Base-by-base conservation (phyloP, 53 echinoderm and acorn worm genomes). In the Holothuria leucospilota region DNA sequence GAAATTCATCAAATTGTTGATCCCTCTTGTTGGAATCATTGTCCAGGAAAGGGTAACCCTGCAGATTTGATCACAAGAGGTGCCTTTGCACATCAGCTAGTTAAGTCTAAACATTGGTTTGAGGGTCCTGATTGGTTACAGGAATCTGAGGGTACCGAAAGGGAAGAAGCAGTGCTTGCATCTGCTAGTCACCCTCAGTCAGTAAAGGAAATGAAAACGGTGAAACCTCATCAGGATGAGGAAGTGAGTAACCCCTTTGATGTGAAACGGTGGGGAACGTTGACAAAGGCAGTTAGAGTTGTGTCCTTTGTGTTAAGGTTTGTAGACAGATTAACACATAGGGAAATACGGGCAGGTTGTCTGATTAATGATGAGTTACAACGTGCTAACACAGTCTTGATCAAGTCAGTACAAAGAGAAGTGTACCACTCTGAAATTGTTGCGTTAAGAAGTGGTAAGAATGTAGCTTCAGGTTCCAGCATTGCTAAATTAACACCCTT, bases 201-300 rank as follows among this genome's bases (percentile, higher is more conserved):
- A 23, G 21, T 23, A 66, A 66, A 6, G 67, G 67, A 8, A 66
- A 8, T 66, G 13, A 23, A 21, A 66, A 66, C 9, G 67, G 21
- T 13, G 67, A 66, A 25, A 21, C 21, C 67, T 66, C 23, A 66
- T 66, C 30, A 66, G 9, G 30, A 0, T 23, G 67, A 66, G 13
- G 67, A 66, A 66, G 67, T 66, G 21, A 10, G 52, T 52, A 52
- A 52, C 52, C 52, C 52, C 4, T 52, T 52, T 52, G 52, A 38
- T 6, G 34, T 71, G 2, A 21, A 15, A 16, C 30, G 72, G 2
- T 71, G 72, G 72, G 72, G 72, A 15, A 16, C 3, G 34, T 71
- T 71, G 42, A 16, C 29, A 21, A 71, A 71, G 40, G 72, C 72
- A 2, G 72, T 71, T 6, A 30, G 72, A 71, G 40, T 71, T 30